Base-by-base conservation (phyloP, 2,113 vertebrate species). In the Haemorhous mexicanus region DNA sequence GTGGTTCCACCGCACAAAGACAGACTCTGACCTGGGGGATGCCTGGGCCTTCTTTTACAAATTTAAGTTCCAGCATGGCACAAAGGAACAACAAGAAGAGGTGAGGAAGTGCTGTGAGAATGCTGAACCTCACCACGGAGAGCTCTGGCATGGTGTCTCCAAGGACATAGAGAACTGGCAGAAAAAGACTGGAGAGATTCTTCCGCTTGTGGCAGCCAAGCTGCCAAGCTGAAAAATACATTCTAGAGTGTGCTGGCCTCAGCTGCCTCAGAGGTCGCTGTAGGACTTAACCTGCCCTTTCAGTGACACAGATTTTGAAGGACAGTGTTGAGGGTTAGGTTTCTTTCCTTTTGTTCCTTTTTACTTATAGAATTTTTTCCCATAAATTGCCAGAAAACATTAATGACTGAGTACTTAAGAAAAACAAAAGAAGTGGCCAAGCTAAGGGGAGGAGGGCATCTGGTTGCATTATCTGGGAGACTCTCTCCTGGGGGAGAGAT, bases 11-110 rank as follows among this genome's bases (percentile, higher is more conserved):
- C 98, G 98, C 58, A 99, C 99, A 0, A 99, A 99, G 98, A 99
- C 99, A 3, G 99, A 99, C 87, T 99, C 99, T 2, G 99, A 99
- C 94, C 97, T 99, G 53, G 99, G 99, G 39, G 99, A 99, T 6
- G 98, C 99, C 63, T 99, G 99, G 99, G 98, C 98, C 33, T 98
- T 99, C 86, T 99, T 99, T 74, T 99, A 99, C 96, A 99, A 99
- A 93, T 99, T 99, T 90, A 99, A 99, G 95, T 97, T 99, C 28
- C 99, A 99, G 94, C 99, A 99, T 0, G 99, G 99, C 64, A 99
- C 99, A 8, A 98, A 99, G 98, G 99, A 56, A 37, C 99, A 99
- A 76, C 99, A 99, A 92, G 98, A 98, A 59, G 99, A 99, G 84
- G 98, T 99, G 89, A 97, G 98, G 80, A 98, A 99, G 89, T 98